Evolutionary conservation across 2,797 vertebrate genomes (phyloP), one percentile per base, ranked within the genome.

Genomic region (Bradypodion pumilum): DNA sequence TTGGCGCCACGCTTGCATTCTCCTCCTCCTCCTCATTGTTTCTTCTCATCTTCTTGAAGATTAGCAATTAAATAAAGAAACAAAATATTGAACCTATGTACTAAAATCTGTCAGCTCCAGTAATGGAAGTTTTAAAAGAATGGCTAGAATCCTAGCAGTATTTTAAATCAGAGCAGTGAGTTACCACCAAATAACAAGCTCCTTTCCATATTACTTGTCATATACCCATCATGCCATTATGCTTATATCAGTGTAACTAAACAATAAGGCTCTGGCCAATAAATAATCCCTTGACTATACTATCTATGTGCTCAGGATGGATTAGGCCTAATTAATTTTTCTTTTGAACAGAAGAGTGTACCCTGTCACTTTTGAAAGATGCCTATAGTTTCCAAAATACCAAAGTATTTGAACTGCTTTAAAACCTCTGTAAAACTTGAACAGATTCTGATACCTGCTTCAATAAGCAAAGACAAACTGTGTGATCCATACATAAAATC

Each of bases 321-420:
- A 12, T 74, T 80, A 75, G 49, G 23, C 13, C 7, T 74, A 66
- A 56, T 66, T 74, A 79, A 62, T 84, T 79, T 73, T 32, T n/a
- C 59, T 68, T 65, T 40, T 42, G 32, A 15, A 16, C 4, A 66
- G 65, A 35, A 56, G 13, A 66, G 32, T 32, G 15, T 9, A 66
- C 32, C 6, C 29, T 8, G 65, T 66, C n/a, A 66, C 27, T 66
- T 66, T 35, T 35, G 15, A 66, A 66, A 66, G 62, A 7, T 32
- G 32, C 13, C 10, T 29, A 4, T 75, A 65, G 65, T 35, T n/a
- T 35, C 25, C 60, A 65, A 62, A 40, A 74, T 29, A 16, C 59
- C 49, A 21, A 49, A 74, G 60, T 15, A 10, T 60, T 74, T 52
- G 32, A 29, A 27, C 25, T 21, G 32, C 62, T 46, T 46, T 75